Conservation (phyloP, 2,113 vertebrate genomes). For the Pelusios castaneus region DNA sequence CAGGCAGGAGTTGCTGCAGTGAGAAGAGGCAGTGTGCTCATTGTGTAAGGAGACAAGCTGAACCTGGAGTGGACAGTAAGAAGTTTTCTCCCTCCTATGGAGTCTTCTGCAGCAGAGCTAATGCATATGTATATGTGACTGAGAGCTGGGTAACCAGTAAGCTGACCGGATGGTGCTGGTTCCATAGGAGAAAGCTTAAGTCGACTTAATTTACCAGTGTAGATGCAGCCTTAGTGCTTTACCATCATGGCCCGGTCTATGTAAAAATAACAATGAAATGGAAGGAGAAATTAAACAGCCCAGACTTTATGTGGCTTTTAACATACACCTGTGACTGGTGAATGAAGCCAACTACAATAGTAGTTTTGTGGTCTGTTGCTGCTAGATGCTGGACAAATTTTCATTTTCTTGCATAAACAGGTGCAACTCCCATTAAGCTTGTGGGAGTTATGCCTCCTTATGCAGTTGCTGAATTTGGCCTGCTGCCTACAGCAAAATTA, state of each 20-base stretch:
- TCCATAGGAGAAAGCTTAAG: too few relatives aligned
- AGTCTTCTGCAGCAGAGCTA: too few relatives aligned
- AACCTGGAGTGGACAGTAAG: too few relatives aligned
- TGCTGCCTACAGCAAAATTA: conserved; percentile 53
- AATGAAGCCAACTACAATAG: neutral
- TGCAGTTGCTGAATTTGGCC: conserved; percentile 26
- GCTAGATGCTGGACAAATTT: neutral
- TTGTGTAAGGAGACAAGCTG: too few relatives aligned
- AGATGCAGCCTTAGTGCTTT: neutral
- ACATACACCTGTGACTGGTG: neutral
- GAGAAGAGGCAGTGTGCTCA: too few relatives aligned
- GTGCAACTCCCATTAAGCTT: conserved; percentile 27
- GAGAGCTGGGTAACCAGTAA: too few relatives aligned
- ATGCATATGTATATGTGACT: too few relatives aligned
- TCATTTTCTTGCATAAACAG: conserved; percentile 32
- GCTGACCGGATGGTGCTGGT: too few relatives aligned
- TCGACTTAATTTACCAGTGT: too few relatives aligned
- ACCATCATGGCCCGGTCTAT: neutral
- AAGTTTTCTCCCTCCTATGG: too few relatives aligned
- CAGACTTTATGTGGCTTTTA: neutral
- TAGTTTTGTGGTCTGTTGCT: neutral
- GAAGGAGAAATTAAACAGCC: neutral
- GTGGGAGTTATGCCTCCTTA: neutral
- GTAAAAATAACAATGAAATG: neutral
- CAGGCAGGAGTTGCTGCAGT: too few relatives aligned